Evolutionary conservation across 1,140 invertebrate genomes (phyloP).

Genomic region (Saccostrea cuccullata): DNA sequence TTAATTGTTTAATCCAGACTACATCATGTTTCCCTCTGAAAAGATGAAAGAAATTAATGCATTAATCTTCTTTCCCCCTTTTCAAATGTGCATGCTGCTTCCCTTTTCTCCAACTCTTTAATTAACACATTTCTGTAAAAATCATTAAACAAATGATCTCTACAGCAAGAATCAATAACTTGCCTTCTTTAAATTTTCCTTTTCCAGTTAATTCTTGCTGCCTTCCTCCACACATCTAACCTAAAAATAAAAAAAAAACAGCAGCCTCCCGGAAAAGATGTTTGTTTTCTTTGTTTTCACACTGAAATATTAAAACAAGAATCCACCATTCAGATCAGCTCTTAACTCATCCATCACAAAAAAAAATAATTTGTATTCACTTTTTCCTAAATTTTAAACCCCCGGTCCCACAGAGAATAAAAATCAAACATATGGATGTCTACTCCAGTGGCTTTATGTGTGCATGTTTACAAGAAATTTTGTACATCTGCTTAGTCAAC

Average conservation of each 20-base stretch:
- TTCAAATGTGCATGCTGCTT: background rate
- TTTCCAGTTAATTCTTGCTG: background rate
- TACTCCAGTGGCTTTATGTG: background rate
- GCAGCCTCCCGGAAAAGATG: background rate
- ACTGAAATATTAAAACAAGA: background rate
- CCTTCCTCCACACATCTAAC: background rate
- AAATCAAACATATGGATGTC: background rate
- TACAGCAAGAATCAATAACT: constrained; percentile 18
- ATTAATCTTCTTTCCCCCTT: background rate
- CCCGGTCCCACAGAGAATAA: background rate
- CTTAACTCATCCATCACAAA: constrained; percentile 1
- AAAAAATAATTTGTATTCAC: background rate
- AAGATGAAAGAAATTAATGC: background rate
- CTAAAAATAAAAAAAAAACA: background rate
- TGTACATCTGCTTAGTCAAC: constrained; percentile 25
- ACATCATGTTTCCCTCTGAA: background rate
- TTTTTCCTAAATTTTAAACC: background rate
- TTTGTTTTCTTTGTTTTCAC: background rate
- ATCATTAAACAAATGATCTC: constrained; percentile 31
- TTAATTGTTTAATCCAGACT: background rate
- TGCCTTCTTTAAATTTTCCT: background rate
- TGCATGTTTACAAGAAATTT: constrained; percentile 26
- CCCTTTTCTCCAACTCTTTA: constrained; percentile 9
- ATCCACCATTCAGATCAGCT: background rate
- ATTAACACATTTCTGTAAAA: constrained; percentile 29